Evolutionary conservation across 2,888 invertebrate genomes (phyloP).

Genomic region (Clepsis dumicolana): DNA sequence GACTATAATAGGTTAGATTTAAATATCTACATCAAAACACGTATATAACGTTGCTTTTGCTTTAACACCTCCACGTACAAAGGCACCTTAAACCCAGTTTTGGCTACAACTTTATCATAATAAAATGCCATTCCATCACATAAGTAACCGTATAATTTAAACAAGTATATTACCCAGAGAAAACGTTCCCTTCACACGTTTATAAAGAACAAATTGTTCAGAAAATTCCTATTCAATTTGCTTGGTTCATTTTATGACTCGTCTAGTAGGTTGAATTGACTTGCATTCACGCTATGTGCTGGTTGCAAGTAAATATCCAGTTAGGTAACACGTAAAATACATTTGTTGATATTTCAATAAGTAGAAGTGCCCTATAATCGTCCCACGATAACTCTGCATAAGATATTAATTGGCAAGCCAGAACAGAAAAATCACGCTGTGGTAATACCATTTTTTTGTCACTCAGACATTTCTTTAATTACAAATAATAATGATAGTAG

Average conservation of each 20-base stretch:
- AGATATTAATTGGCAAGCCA: too few relatives aligned
- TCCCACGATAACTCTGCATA: too few relatives aligned
- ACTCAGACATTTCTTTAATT: too few relatives aligned
- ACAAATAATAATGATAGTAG: too few relatives aligned
- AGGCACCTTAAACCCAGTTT: conserved; percentile 15
- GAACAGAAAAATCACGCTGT: too few relatives aligned
- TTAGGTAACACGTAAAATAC: neutral
- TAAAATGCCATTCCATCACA: conserved; percentile 6
- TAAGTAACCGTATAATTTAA: conserved; percentile 11
- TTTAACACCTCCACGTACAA: neutral
- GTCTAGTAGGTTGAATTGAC: conserved; percentile 34
- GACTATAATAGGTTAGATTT: too few relatives aligned
- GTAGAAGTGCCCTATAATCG: neutral
- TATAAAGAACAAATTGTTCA: conserved; percentile 28
- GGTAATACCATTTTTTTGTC: too few relatives aligned
- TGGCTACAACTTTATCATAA: neutral
- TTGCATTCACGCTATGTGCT: neutral
- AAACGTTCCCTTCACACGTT: conserved; percentile 34
- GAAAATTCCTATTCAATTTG: conserved; percentile 34
- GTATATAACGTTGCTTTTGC: conserved; percentile 3
- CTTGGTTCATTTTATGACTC: conserved; percentile 33
- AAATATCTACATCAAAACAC: too few relatives aligned
- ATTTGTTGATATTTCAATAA: neutral
- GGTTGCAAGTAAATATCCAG: neutral
- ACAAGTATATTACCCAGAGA: neutral